Conservation (phyloP, 2,888 invertebrate genomes). For the Patella caerulea region DNA sequence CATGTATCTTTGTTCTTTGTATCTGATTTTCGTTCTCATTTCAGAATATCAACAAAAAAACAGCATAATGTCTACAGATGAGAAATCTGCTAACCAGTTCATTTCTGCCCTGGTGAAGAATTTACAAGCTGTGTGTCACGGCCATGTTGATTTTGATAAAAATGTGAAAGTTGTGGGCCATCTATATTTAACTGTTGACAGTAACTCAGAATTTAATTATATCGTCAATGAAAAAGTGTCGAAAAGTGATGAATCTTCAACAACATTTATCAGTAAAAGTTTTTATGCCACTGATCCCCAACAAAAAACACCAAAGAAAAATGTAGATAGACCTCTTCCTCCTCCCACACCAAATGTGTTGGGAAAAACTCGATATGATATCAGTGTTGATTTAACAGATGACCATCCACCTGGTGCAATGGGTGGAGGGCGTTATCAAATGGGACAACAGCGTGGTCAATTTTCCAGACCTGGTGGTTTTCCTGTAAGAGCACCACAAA, state of each 20-base stretch:
- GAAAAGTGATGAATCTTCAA: constrained; percentile 4
- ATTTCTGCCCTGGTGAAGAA: not conserved
- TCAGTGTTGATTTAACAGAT: constrained; percentile 1
- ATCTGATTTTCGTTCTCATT: too few species aligned
- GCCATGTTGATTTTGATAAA: constrained; percentile 3
- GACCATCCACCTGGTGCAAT: not conserved
- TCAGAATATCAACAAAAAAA: too few species aligned
- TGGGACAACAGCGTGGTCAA: not conserved
- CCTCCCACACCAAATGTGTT: constrained; percentile 4
- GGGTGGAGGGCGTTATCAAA: not conserved
- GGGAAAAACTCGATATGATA: constrained; percentile 1
- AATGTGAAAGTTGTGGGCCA: constrained; percentile 12
- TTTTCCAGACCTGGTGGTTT: not conserved
- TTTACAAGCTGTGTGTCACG: constrained; percentile 8
- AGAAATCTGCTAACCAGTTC: constrained; percentile 1
- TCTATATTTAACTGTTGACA: not conserved
- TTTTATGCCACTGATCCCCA: constrained; percentile 7
- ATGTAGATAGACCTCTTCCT: constrained; percentile 7
- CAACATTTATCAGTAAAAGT: constrained; percentile 10
- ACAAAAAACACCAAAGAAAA: constrained; percentile 13
- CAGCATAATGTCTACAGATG: not conserved
- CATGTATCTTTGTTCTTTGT: too few species aligned
- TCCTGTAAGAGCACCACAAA: not conserved
- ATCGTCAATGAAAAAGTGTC: constrained; percentile 3
- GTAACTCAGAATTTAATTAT: not conserved